phyloP scores from a whole-genome alignment of 2,113 vertebrate species.

The Chloroceryle aenea region DNA sequence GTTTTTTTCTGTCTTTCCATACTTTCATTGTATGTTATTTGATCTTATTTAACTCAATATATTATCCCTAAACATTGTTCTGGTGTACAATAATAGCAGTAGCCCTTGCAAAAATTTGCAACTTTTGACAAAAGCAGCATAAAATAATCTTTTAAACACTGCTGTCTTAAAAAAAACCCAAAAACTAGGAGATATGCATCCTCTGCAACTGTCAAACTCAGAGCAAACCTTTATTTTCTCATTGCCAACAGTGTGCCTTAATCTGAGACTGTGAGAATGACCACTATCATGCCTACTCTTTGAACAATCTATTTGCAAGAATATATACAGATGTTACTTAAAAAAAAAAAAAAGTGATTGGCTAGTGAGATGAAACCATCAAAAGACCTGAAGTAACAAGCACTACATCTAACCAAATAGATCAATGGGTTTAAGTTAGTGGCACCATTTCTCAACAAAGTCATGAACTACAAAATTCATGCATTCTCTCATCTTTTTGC shows the following conservation, averaged over 20 bases:
- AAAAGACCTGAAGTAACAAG: constrained; percentile 12
- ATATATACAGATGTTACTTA: neutral
- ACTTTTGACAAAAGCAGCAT: neutral
- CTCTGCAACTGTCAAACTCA: neutral
- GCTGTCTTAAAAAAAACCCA: neutral
- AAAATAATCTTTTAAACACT: constrained; percentile 3
- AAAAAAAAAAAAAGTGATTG: neutral
- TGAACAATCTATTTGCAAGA: constrained; percentile 35
- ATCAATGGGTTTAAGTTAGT: neutral
- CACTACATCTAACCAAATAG: neutral
- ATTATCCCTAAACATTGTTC: neutral
- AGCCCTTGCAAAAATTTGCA: neutral
- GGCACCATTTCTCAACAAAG: neutral
- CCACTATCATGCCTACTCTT: neutral
- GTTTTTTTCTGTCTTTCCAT: neutral
- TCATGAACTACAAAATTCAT: neutral
- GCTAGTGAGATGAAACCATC: neutral
- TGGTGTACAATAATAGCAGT: neutral
- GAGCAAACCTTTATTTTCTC: constrained; percentile 34
- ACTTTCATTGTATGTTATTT: neutral
- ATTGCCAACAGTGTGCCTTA: neutral
- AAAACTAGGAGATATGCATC: constrained; percentile 3
- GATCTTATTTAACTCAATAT: constrained; percentile 33
- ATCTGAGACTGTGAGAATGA: constrained; percentile 3
- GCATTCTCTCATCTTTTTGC: neutral